Percentiles rank a stretch among this genome's conserved stretches.
phyloP scores from a whole-genome alignment of 2,113 vertebrate species.

The Crotalus helleri region DNA sequence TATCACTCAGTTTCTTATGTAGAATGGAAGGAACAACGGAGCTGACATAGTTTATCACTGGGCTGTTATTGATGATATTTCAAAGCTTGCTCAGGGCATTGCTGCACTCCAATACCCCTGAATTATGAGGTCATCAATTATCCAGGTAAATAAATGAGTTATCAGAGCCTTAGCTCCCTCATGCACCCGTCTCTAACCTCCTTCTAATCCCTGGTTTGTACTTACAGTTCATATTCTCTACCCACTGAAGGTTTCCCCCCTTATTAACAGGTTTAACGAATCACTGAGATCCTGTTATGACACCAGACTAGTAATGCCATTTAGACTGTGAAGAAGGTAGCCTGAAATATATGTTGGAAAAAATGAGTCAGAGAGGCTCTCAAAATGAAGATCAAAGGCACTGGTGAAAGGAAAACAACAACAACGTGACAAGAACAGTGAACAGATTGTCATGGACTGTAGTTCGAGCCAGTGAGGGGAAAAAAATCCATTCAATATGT shows the following conservation, averaged over 20 bases:
- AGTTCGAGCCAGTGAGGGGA: not conserved
- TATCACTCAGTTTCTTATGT: not conserved
- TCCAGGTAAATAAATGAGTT: constrained; percentile 25
- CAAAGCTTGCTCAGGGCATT: not conserved
- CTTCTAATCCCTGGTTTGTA: not conserved
- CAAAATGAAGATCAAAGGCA: not conserved
- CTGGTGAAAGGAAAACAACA: not conserved
- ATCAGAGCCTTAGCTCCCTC: not conserved
- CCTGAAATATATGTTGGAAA: not conserved
- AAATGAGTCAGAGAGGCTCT: not conserved
- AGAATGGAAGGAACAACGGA: constrained; percentile 13
- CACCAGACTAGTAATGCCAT: not conserved
- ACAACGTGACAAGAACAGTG: not conserved
- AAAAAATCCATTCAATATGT: not conserved
- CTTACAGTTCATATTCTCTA: constrained; percentile 1
- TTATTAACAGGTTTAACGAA: not conserved
- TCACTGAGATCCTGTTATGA: not conserved
- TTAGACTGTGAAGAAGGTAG: not conserved
- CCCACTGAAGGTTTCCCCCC: not conserved
- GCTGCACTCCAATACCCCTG: constrained; percentile 9
- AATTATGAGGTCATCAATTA: constrained; percentile 30
- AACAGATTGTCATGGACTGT: not conserved
- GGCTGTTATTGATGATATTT: constrained; percentile 12
- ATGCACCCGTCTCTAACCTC: no score
- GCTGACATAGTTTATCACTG: constrained; percentile 19